Evolutionary conservation across 2,888 invertebrate genomes (phyloP).

Genomic region (Andrena praecox): DNA sequence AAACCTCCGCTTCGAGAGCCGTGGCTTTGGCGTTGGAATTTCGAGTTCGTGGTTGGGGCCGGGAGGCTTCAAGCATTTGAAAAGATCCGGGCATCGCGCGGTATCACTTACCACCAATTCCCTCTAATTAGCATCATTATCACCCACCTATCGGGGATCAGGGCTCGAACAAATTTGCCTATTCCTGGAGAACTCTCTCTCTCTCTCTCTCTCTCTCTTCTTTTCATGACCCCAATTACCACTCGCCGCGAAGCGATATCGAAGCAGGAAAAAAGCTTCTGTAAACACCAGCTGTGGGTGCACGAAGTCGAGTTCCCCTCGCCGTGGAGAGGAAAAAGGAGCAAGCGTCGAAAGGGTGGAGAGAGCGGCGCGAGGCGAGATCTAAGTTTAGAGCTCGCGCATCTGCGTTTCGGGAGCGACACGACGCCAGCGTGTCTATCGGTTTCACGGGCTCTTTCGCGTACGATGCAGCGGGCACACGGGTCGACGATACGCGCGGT

Average conservation of each 20-base stretch:
- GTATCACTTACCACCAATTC: background rate
- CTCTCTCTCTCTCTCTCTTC: background rate
- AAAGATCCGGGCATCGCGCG: no score
- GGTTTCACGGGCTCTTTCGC: slow-evolving; percentile 18
- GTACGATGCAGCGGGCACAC: background rate
- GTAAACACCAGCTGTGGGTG: slow-evolving; percentile 17
- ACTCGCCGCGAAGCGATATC: background rate
- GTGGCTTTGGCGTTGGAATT: background rate
- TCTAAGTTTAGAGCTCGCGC: slow-evolving; percentile 32
- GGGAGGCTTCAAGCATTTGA: no score
- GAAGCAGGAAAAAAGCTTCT: background rate
- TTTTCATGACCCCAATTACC: background rate
- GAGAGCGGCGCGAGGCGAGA: background rate
- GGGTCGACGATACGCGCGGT: background rate
- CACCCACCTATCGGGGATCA: background rate
- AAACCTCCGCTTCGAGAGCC: background rate
- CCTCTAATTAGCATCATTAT: background rate
- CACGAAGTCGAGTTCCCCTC: background rate
- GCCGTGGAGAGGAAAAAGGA: slow-evolving; percentile 6
- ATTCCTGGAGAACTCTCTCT: background rate
- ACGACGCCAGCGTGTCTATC: slow-evolving; percentile 22
- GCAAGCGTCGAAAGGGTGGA: slow-evolving; percentile 40
- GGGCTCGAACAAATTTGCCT: background rate
- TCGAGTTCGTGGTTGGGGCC: no score
- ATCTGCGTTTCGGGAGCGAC: slow-evolving; percentile 31